Conservation (phyloP, 2,888 invertebrate species). For the Trichopoda pennipes region DNA sequence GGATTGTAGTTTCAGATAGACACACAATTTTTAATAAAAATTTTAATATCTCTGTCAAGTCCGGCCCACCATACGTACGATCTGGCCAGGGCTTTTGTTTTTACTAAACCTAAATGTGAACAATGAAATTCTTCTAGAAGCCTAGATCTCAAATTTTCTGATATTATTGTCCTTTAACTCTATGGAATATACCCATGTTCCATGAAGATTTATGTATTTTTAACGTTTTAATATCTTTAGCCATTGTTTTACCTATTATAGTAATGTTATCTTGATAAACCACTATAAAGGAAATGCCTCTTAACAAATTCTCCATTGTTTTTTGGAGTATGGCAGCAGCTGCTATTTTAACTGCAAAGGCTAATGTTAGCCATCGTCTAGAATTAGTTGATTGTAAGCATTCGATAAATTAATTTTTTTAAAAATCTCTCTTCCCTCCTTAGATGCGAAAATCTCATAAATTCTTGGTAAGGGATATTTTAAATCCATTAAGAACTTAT, state of each 20-base stretch:
- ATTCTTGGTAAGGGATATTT: conserved; percentile 9
- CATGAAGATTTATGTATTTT: conserved; percentile 71
- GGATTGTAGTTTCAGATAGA: conserved; percentile 59
- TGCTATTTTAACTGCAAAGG: no score
- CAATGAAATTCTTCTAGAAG: conserved; percentile 32
- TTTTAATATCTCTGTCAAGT: conserved; percentile 58
- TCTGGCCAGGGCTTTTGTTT: conserved; percentile 59
- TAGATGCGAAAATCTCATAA: background rate
- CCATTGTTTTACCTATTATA: conserved; percentile 53
- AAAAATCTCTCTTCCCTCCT: background rate
- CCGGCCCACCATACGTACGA: conserved; percentile 67
- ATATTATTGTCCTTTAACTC: conserved; percentile 39
- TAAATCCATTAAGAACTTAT: no score
- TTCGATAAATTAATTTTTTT: no score
- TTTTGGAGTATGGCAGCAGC: conserved; percentile 61
- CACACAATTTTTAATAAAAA: conserved; percentile 52
- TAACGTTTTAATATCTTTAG: conserved; percentile 41
- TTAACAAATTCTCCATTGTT: conserved; percentile 56
- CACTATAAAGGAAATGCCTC: conserved; percentile 44
- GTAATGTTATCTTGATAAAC: conserved; percentile 53
- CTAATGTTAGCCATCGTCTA: no score
- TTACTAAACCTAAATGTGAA: conserved; percentile 29
- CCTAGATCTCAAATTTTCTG: conserved; percentile 18
- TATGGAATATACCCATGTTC: conserved; percentile 57
- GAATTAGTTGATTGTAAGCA: no score